Evolutionary conservation across 2,113 vertebrate genomes (phyloP).

Genomic region (Phylloscopus trochilus): DNA sequence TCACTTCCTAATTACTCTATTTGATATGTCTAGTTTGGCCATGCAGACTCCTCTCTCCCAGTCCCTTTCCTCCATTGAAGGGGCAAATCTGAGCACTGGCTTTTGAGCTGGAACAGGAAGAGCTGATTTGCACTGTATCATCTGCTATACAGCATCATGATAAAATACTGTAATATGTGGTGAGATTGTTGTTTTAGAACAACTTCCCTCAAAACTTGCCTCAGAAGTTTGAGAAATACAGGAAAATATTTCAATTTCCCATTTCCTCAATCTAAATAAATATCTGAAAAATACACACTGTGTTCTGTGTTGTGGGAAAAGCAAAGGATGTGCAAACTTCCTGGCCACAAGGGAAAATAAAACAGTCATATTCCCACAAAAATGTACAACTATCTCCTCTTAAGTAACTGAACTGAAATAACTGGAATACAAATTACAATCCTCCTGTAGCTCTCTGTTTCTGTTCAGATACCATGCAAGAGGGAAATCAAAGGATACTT

Average conservation of each 20-base stretch:
- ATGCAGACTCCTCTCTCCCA: not conserved
- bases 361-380: not conserved
- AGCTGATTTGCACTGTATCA: not conserved
- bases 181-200: not conserved
- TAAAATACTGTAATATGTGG: not conserved
- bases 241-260: not conserved
- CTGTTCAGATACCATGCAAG: not conserved
- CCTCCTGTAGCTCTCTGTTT: not conserved
- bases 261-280: not conserved
- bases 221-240: not conserved
- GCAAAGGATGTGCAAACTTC: not conserved
- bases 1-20: not conserved
- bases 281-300: not conserved
- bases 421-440: not conserved
- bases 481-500: not conserved
- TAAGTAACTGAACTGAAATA: not conserved
- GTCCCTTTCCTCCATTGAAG: not conserved
- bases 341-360: not conserved
- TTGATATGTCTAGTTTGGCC: not conserved
- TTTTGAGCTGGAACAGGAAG: not conserved
- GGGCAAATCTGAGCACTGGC: not conserved
- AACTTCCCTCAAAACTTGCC: not conserved
- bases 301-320: not conserved
- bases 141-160: not conserved
- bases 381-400: not conserved